Evolutionary conservation across 1,140 invertebrate genomes (phyloP).

Genomic region (Drosophila repletoides): DNA sequence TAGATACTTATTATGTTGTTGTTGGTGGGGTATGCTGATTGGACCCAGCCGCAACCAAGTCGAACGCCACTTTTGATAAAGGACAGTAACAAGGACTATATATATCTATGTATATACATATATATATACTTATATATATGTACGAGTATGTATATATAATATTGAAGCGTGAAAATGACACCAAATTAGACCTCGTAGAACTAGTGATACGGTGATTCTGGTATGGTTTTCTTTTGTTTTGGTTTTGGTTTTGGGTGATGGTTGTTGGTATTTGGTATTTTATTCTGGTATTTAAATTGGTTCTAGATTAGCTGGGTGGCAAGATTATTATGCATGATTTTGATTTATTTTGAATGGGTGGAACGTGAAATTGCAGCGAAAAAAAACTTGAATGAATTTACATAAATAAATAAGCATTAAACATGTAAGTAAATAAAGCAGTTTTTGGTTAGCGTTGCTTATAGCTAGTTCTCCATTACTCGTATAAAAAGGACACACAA

Average conservation of each 20-base stretch:
- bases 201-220: slow-evolving; percentile 78
- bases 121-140: slow-evolving; percentile 21
- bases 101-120: neutral
- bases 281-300: slow-evolving; percentile 40
- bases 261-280: slow-evolving; percentile 50
- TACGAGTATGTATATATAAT: slow-evolving; percentile 38
- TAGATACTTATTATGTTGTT: slow-evolving; percentile 27
- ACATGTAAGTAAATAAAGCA: slow-evolving; percentile 6
- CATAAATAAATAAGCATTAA: slow-evolving; percentile 2
- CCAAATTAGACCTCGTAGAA: slow-evolving; percentile 76
- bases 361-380: slow-evolving; percentile 33
- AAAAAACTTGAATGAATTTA: slow-evolving; percentile 10
- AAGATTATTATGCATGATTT: slow-evolving; percentile 46
- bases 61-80: slow-evolving; percentile 44
- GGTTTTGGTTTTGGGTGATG: slow-evolving; percentile 53
- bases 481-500: neutral
- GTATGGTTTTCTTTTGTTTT: slow-evolving; percentile 40
- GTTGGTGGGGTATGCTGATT: slow-evolving; percentile 43
- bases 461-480: neutral
- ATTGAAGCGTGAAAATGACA: slow-evolving; percentile 79
- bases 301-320: slow-evolving; percentile 68
- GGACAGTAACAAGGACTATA: slow-evolving; percentile 6
- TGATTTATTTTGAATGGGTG: slow-evolving; percentile 38
- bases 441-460: slow-evolving; percentile 1
- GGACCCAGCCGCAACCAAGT: slow-evolving; percentile 65